phyloP scores from a whole-genome alignment of 37 sponge, comb jelly and placozoan genomes.

The Theonella swinhoei region DNA sequence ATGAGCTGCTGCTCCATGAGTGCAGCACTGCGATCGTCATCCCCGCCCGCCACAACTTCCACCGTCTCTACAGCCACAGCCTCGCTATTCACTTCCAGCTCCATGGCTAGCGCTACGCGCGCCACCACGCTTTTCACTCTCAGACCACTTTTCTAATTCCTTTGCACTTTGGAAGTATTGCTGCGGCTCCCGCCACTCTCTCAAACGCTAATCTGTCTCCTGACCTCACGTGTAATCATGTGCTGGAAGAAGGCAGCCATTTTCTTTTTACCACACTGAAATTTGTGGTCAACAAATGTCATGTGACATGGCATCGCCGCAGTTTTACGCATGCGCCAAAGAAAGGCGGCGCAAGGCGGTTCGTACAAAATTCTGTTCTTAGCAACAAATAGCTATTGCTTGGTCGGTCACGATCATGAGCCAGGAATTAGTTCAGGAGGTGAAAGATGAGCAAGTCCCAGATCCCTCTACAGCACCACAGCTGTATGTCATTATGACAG shows the following conservation, averaged over 20 bases:
- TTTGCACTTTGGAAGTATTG: neutral
- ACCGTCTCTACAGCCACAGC: slow-evolving; percentile 63
- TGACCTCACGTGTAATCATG: slow-evolving; percentile 91
- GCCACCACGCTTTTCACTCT: slow-evolving; percentile 44
- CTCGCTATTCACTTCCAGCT: slow-evolving; percentile 30
- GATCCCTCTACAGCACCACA: too few species aligned
- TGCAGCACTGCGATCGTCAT: slow-evolving; percentile 5
- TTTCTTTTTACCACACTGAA: too few species aligned
- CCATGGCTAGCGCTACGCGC: slow-evolving; percentile 37
- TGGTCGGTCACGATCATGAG: too few species aligned
- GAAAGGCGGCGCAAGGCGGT: too few species aligned
- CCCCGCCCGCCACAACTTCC: slow-evolving; percentile 58
- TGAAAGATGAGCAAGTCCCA: too few species aligned
- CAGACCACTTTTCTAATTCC: neutral
- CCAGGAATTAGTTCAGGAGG: too few species aligned
- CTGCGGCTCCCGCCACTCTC: slow-evolving; percentile 67
- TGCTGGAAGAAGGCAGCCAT: slow-evolving; percentile 78
- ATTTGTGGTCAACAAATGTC: slow-evolving; percentile 4
- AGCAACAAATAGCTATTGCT: too few species aligned
- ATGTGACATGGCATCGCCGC: neutral
- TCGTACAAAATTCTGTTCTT: too few species aligned
- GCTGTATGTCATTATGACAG: too few species aligned
- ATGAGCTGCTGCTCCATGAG: slow-evolving; percentile 39
- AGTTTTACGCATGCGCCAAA: too few species aligned
- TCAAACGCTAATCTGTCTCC: slow-evolving; percentile 75